Evolutionary conservation across 2,113 vertebrate genomes (phyloP).

Genomic region (Eolophus roseicapilla): DNA sequence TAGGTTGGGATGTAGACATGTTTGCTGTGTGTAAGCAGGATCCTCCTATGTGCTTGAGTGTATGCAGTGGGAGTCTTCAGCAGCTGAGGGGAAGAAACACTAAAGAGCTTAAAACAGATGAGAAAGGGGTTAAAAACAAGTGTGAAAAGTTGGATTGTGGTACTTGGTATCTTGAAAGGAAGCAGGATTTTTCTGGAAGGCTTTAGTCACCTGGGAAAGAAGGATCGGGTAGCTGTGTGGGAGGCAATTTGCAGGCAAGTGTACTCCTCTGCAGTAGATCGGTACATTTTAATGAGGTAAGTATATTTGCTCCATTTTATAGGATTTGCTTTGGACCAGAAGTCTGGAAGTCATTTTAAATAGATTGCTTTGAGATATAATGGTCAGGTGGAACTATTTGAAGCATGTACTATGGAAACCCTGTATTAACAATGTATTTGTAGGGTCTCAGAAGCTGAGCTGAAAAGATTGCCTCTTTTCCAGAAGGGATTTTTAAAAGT

Average conservation of each 20-base stretch:
- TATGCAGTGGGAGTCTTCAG: background rate
- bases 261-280: constrained; percentile 67
- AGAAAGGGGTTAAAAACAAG: constrained; percentile 40
- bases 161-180: constrained; percentile 32
- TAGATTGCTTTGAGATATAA: constrained; percentile 26
- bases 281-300: constrained; percentile 66
- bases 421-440: background rate
- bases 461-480: background rate
- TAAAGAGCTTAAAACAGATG: fast-evolving
- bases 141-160: constrained; percentile 14
- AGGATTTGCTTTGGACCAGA: constrained; percentile 49
- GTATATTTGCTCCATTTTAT: constrained; percentile 40
- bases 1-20: fast-evolving
- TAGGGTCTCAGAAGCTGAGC: background rate
- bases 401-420: background rate
- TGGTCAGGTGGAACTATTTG: constrained; percentile 39
- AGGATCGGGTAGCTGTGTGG: constrained; percentile 55
- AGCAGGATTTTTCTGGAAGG: constrained; percentile 66
- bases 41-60: background rate
- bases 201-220: constrained; percentile 66
- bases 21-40: background rate
- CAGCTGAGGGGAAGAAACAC: background rate
- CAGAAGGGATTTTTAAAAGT: background rate
- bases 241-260: constrained; percentile 70
- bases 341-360: constrained; percentile 37